Evolutionary conservation across 2,888 invertebrate species (phyloP), one percentile per base, ranked within the genome.

Genomic region (Blastobasis lacticolella): DNA sequence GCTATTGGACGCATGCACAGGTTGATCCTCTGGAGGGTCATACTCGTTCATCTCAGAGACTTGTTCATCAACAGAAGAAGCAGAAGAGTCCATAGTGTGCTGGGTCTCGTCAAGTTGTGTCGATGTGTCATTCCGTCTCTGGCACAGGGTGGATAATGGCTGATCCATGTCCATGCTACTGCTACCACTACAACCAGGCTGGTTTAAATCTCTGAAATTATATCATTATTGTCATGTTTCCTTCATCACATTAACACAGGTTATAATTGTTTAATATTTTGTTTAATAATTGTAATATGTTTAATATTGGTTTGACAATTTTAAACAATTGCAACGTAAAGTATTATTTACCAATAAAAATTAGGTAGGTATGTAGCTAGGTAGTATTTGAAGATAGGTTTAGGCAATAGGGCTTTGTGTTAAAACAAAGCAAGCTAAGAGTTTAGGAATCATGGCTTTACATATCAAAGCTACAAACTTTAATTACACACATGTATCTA

Each of bases 161-260:
- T 37, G 45, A 4, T 59, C 57, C 50, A 47, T 46, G 1, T 56
- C 57, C 10, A 53, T 53, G 8, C 45, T 50, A 50, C 62, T 65
- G 23, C 61, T 52, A 8, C 61, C 67, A 60, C 71, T 75, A 56
- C 70, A 72, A 53, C 68, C 67, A 10, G 77, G 65, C 55, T 68
- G 73, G 38, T 57, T 62, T 37, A 64, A 53, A 36, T 79, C 78
- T 42, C 81, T 82, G 60, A 53, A 67, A 64, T 48, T 47, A 46
- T 53, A 23, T 23, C 1, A 23, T 23, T 23, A 23, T 23, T 23
- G 23, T 23, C 23, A 23, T 23, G 23, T 23, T 23, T 23, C 23
- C 23, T 23, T 2, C 23, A 23, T 23, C 23, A 23, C 23, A 1
- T 2, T 23, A 2, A 23, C 23, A 23, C 23, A 23, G 23, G 23